Base-by-base conservation (phyloP, 2,113 vertebrate genomes). In the Forbesichthys papilliferus region DNA sequence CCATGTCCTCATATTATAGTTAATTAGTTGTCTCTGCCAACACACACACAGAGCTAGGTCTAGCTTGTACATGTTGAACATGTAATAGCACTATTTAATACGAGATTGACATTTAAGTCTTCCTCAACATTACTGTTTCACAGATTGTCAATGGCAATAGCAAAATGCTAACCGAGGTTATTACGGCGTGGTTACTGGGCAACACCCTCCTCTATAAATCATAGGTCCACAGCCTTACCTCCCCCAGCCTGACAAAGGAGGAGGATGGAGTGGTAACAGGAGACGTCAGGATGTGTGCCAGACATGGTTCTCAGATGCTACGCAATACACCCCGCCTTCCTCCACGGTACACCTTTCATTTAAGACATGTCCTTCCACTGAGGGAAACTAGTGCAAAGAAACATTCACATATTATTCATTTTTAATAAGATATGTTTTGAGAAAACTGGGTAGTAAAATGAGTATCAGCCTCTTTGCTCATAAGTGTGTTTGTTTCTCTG, bases 261-360 rank as follows among this genome's bases (percentile, higher is more conserved):
- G 13, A 79, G 74, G 63, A 83, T 73, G 79, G 78, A 63, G 63
- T 57, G 49, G 89, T 74, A 89, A 88, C 76, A 46, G 63, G 78
- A 89, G 81, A 81, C n/a, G 66, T 62, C 81, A 65, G 84, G 72
- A 85, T 66, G 65, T 56, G 63, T 5, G 13, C 70, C 75, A 66
- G 68, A 11, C 74, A 63, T 69, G 75, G 42, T 73, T 58, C 65
- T 74, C 59, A 56, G 18, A 65, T 51, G 16, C 33, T 47, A 51
- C 48, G 67, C 52, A 80, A 84, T 70, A 48, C 20, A 69, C 60
- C 59, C 36, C 36, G 70, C 67, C 59, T 51, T 58, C 11, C 33
- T 58, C 11, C 33, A 57, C 11, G 12, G 13, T 12, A 11, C 11
- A 16, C 52, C 33, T 49, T 34, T 51, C 67, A 34, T 61, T 27